Evolutionary conservation across 2,113 vertebrate genomes (phyloP).

Genomic region (Todiramphus chloris): DNA sequence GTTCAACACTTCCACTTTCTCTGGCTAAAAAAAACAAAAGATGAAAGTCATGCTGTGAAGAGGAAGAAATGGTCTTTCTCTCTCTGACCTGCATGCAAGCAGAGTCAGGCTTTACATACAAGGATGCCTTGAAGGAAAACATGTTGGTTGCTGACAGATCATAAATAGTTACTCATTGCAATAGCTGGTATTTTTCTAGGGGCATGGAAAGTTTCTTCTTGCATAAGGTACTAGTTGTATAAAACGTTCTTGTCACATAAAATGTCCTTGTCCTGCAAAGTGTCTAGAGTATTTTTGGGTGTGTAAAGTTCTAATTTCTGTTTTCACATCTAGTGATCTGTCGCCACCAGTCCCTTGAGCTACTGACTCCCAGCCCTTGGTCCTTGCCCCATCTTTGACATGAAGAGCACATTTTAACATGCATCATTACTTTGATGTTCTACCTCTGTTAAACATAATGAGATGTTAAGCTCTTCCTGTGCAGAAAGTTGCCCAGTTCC

Average conservation of each 20-base stretch:
- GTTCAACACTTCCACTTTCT: constrained; percentile 61
- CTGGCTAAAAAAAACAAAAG: constrained; percentile 59
- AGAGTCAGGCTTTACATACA: background rate
- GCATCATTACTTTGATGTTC: background rate
- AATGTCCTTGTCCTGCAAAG: background rate
- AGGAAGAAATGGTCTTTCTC: background rate
- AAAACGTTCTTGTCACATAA: background rate
- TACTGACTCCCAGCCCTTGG: background rate
- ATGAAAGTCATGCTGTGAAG: background rate
- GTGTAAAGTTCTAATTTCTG: background rate
- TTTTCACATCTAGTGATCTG: background rate
- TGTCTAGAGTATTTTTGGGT: background rate
- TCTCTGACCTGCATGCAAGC: background rate
- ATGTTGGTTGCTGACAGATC: background rate
- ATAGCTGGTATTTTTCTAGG: background rate
- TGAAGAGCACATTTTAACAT: background rate
- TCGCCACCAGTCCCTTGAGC: background rate
- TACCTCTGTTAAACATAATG: background rate
- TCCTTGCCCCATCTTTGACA: background rate
- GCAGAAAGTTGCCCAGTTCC: background rate
- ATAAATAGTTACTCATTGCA: background rate
- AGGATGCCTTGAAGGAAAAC: background rate
- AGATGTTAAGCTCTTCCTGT: background rate
- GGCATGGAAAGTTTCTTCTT: background rate
- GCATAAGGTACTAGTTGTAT: background rate